These are phyloP conservation scores for Amazona finschi DNA, from an alignment of 2,797 vertebrate genomes.

Conservation along the genomic window DNA sequence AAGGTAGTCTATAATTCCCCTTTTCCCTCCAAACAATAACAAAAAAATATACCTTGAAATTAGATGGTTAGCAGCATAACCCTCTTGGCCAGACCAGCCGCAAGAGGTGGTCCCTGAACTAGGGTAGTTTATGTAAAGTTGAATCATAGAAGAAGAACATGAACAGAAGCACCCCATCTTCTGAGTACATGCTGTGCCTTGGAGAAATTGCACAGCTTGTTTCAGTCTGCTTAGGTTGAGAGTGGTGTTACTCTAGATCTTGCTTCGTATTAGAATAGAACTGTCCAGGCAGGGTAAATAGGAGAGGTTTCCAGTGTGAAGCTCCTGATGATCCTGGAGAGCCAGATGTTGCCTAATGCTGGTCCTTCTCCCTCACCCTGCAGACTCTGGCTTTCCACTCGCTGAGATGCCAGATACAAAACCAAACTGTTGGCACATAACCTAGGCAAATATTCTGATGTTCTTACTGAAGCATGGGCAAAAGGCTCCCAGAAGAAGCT, in stretches of 20 bases:
- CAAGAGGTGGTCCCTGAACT: not conserved
- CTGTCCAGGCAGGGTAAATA: not conserved
- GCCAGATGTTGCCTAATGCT: not conserved
- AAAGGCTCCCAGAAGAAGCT: not conserved
- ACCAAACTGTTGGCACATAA: not conserved
- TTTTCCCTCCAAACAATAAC: not conserved
- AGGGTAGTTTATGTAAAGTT: not conserved
- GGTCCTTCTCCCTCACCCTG: not conserved
- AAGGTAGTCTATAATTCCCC: not conserved
- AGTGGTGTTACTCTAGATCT: not conserved
- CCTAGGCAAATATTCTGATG: not conserved
- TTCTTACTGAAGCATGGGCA: slow-evolving; percentile 26
- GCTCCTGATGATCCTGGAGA: not conserved
- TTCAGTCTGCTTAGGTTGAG: not conserved
- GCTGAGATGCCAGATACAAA: not conserved
- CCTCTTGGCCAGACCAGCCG: not conserved
- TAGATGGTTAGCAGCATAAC: not conserved
- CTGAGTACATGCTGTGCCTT: fast-evolving
- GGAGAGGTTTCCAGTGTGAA: not conserved
- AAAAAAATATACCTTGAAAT: not conserved
- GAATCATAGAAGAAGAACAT: not conserved
- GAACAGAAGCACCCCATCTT: not conserved
- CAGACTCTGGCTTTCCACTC: not conserved
- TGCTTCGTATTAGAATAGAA: not conserved
- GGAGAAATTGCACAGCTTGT: not conserved